Base-by-base conservation (phyloP, 2,888 invertebrate species). In the Drosophila stalkeri region DNA sequence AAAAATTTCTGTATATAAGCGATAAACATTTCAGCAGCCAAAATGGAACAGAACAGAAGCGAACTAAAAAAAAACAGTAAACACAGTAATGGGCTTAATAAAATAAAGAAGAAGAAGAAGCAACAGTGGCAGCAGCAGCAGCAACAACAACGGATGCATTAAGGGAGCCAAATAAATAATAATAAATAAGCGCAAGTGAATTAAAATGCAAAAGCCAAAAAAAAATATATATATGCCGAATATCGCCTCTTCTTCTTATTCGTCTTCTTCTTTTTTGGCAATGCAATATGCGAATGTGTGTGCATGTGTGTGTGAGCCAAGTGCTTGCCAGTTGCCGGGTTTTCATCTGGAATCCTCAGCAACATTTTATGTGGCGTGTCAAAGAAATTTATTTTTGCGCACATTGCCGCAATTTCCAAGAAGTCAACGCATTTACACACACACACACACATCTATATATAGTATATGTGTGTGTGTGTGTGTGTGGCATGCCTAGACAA, bases 331-430 rank as follows among this genome's bases (percentile, higher is more conserved):
- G 61, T 77, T 64, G 72, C 60, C 60, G 46, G 64, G 37, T 72
- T 72, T 67, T 63, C 59, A 51, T 44, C 56, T 62, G 56, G 70
- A 59, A 69, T 56, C 43, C 67, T 43, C 59, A 52, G 60, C 47
- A 75, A 51, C 76, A 72, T 80, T 77, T 82, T 75, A 80, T 81
- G 75, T 81, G 75, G 77, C 82, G 75, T 82, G 81, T 81, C 77
- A 82, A 80, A 77, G 75, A 79, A 80, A 80, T 78, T 77, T 75
- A 80, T 81, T 81, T 80, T 82, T 70, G 77, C 77, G 68, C 80
- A 81, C 77, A 73, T 78, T 77, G 68, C 78, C 62, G 60, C 79
- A 71, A 57, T 80, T 77, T 78, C 78, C 78, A 78, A 78, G 78
- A 78, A 78, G 68, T 80, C 77, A 75, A 65, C 76, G 80, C 62